These are phyloP conservation scores for Prolemur simus DNA, from an alignment of 2,113 vertebrate genomes.

Conservation along the genomic window DNA sequence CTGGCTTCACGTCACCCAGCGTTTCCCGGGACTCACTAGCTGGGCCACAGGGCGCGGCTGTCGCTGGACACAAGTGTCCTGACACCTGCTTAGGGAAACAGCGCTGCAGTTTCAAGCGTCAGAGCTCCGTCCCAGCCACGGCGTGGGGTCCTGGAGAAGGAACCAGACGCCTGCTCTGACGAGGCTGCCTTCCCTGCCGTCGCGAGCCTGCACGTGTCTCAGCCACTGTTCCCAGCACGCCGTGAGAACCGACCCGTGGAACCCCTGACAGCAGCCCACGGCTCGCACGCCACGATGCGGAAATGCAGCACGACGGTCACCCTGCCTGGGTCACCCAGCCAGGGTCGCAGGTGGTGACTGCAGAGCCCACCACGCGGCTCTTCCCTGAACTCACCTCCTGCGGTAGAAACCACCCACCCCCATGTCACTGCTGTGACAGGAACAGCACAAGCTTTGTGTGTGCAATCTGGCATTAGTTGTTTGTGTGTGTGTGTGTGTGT, in stretches of 20 bases:
- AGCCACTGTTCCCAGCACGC: too few species aligned
- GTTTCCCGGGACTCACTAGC: too few species aligned
- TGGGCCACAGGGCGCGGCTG: neutral
- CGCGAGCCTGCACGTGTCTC: too few species aligned
- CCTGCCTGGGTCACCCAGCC: neutral
- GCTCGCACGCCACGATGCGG: too few species aligned
- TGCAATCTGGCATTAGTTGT: neutral
- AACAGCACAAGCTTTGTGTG: neutral
- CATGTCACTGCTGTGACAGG: fast-evolving
- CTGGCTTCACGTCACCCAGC: neutral
- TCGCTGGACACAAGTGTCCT: neutral
- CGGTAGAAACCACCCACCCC: neutral
- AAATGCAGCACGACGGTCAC: neutral
- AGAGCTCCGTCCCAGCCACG: fast-evolving
- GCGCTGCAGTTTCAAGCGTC: neutral
- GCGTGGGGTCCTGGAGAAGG: neutral
- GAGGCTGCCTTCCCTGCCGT: too few species aligned
- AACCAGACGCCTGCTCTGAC: too few species aligned
- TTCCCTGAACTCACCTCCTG: neutral
- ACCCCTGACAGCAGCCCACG: too few species aligned
- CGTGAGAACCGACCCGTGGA: too few species aligned
- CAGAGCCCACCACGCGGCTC: neutral
- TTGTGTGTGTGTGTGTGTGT: too few species aligned
- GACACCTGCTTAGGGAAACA: neutral
- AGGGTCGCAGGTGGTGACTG: fast-evolving